Base-by-base conservation (phyloP, 2,888 invertebrate genomes). In the Ophion obscuratus region DNA sequence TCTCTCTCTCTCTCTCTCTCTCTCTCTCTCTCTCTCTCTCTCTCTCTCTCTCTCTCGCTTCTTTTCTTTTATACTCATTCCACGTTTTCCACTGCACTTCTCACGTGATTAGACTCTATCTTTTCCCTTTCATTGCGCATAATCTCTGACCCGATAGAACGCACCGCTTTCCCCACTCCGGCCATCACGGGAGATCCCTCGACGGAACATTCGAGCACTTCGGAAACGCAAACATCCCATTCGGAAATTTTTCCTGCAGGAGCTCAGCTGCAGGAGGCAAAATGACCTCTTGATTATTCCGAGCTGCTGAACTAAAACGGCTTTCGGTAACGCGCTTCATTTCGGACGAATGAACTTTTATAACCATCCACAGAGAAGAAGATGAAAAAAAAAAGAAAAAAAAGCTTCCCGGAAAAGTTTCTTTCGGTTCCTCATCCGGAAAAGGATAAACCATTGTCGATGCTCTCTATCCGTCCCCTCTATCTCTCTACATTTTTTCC, bases 261-360 rank as follows among this genome's bases (percentile, higher is more conserved):
- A 67, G 67, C 40, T 77, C 77, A 78, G 53, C 24, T 31, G 20
- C 17, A 11, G 77, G 68, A 77, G 73, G 75, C 77, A 85, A 87
- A 88, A 85, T 88, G 88, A 88, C 88, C 89, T 88, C 88, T 89
- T 89, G 88, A 89, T 89, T 90, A 90, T 89, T 89, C 88, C 86
- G 75, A 87, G 85, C 87, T 87, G 85, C 75, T 80, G 85, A 78
- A 81, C 87, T 86, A 83, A 86, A 87, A 87, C 84, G 86, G 86
- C 83, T 86, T 83, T 85, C 61, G 76, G 75, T 73, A 81, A 83
- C 64, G 44, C 68, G 59, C 67, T 75, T 78, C 57, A 36, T 78
- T 78, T 66, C 83, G 85, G 61, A 40, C 68, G 82, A 78, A 75
- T 80, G 86, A 84, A 83, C 84, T 80, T 86, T 84, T 75, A 81